Percentiles rank a stretch among this genome's conserved stretches.
phyloP scores from a whole-genome alignment of 1,140 invertebrate genomes.

The Heliothis subflexa region DNA sequence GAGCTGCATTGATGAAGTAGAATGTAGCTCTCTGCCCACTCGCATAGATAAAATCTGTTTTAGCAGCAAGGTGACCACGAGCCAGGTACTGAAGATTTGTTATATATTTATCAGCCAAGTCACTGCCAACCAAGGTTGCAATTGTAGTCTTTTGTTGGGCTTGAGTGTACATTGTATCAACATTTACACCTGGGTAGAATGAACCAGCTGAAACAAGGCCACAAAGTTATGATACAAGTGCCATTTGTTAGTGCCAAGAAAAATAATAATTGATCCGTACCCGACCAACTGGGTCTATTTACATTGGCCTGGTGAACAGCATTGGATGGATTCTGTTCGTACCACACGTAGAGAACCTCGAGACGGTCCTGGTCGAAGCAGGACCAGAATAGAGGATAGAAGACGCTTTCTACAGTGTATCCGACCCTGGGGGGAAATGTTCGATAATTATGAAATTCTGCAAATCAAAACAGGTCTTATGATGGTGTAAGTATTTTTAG shows the following conservation, averaged over 20 bases:
- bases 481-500: too few species aligned
- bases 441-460: not conserved
- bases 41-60: constrained; percentile 89
- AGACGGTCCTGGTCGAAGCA: constrained; percentile 74
- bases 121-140: constrained; percentile 64
- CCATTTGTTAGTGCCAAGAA: constrained; percentile 32
- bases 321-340: constrained; percentile 68
- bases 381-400: constrained; percentile 73
- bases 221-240: too few species aligned
- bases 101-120: constrained; percentile 70
- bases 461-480: too few species aligned
- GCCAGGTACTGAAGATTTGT: constrained; percentile 83
- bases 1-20: constrained; percentile 89
- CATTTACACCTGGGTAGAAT: constrained; percentile 73
- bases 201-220: constrained; percentile 60
- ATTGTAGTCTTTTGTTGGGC: constrained; percentile 68
- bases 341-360: constrained; percentile 77
- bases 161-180: constrained; percentile 76
- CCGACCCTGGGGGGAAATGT: constrained; percentile 62
- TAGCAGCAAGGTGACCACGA: constrained; percentile 89
- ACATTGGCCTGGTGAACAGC: constrained; percentile 73
- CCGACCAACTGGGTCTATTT: constrained; percentile 71
- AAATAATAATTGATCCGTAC: constrained; percentile 51
- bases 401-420: constrained; percentile 68
- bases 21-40: constrained; percentile 89